Evolutionary conservation across 2,797 vertebrate genomes (phyloP).

Genomic region (Mus minutoides): DNA sequence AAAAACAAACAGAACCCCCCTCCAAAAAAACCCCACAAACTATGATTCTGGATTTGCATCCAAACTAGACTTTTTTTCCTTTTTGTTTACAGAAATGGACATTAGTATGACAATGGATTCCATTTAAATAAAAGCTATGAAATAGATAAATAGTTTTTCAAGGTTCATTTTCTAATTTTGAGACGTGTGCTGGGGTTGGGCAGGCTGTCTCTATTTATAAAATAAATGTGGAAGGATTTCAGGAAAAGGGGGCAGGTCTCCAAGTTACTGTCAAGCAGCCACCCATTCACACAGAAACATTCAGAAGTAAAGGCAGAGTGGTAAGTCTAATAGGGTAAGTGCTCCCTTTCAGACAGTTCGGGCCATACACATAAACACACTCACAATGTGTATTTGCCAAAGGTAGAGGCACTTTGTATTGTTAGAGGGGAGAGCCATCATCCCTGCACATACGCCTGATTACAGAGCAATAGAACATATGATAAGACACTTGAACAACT

Average conservation of each 20-base stretch:
- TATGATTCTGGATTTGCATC: not conserved
- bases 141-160: not conserved
- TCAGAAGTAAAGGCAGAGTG: not conserved
- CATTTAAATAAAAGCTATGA: not conserved
- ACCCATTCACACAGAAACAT: not conserved
- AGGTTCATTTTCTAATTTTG: not conserved
- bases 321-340: not conserved
- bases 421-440: too few relatives aligned
- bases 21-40: not conserved
- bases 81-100: not conserved
- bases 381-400: not conserved
- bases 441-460: too few relatives aligned
- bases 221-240: not conserved
- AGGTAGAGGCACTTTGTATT: too few relatives aligned
- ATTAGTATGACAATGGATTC: not conserved
- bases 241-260: not conserved
- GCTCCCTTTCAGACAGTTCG: not conserved
- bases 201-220: not conserved
- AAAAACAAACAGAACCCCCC: too few relatives aligned
- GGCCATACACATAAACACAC: not conserved
- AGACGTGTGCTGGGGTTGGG: not conserved
- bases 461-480: too few relatives aligned
- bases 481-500: not conserved
- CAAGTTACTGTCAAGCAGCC: not conserved
- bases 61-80: not conserved